These are phyloP conservation scores for Hyphantria cunea DNA, from an alignment of 1,140 invertebrate species.

Conservation along the genomic window DNA sequence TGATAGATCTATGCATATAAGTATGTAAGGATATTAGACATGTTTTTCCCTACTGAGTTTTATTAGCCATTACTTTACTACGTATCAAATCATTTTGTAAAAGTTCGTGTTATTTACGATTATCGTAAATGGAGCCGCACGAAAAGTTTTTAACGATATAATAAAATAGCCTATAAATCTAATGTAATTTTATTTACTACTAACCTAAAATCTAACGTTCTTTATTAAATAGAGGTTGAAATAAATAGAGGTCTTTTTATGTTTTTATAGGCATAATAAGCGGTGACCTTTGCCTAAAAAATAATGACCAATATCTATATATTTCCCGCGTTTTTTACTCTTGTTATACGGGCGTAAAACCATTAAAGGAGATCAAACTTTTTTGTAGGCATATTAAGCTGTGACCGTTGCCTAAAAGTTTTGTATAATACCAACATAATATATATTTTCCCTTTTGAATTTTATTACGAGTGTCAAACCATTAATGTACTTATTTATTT, in stretches of 20 bases:
- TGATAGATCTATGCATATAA: neutral
- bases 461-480: too few relatives aligned
- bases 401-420: too few relatives aligned
- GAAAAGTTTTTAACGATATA: conserved; percentile 23
- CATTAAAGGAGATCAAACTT: too few relatives aligned
- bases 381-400: too few relatives aligned
- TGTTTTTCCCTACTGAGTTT: neutral
- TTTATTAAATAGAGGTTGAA: neutral
- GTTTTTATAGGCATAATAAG: neutral
- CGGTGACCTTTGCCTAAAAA: too few relatives aligned
- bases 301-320: too few relatives aligned
- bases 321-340: too few relatives aligned
- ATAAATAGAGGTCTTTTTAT: too few relatives aligned
- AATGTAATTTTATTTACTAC: conserved; percentile 24
- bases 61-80: conserved; percentile 21
- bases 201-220: neutral
- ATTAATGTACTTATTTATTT: neutral
- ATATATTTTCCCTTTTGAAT: too few relatives aligned
- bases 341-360: too few relatives aligned
- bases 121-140: conserved; percentile 18
- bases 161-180: conserved; percentile 26
- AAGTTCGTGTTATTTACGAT: conserved; percentile 24
- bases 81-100: conserved; percentile 8
- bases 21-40: conserved; percentile 1
- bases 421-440: too few relatives aligned